Base-by-base conservation (phyloP, 2,888 invertebrate species). In the Lasioglossum leucozonium region DNA sequence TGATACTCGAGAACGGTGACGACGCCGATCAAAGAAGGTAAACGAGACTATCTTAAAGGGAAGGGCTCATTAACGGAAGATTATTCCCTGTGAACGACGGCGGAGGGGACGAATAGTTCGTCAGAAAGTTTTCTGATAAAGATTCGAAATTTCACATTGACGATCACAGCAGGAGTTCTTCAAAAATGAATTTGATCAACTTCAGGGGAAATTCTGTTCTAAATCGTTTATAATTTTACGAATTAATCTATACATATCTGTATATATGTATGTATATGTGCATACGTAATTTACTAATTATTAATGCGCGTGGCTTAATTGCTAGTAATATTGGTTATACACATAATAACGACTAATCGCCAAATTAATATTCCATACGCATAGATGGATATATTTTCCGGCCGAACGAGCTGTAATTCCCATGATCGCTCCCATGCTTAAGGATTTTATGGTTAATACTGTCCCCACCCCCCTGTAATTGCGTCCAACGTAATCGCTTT, bases 241-340 rank as follows among this genome's bases (percentile, higher is more conserved):
- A 58, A 58, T 58, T 58, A 58, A 55, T 55, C 13, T 13, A 47
- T n/a, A n/a, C n/a, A n/a, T 10, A 47, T 13, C 11, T 11, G 34
- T 34, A 34, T 34, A 34, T 47, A 44, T 3, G 8, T 51, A 51
- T 22, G n/a, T n/a, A 18, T 6, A 22, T 6, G 10, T 18, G 18
- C 10, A 34, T 22, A 22, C 37, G 34, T 22, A 67, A 34, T 67
- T 37, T 22, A 22, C 22, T 67, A 22, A 67, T 67, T 11, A 67
- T 22, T 67, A 67, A 67, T 18, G 10, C 11, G 8, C n/a, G 37
- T 4, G 11, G 22, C 8, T 34, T 37, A 37, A 30, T 34, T 30
- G 65, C 65, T 65, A 65, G 34, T 65, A 65, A 40, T 69, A 69
- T 69, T 40, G n/a, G n/a, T n/a, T 69, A n/a, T n/a, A 5, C 18